Evolutionary conservation across 2,113 vertebrate genomes (phyloP), one percentile per base, ranked within the genome.

Genomic region (Urocitellus parryii): DNA sequence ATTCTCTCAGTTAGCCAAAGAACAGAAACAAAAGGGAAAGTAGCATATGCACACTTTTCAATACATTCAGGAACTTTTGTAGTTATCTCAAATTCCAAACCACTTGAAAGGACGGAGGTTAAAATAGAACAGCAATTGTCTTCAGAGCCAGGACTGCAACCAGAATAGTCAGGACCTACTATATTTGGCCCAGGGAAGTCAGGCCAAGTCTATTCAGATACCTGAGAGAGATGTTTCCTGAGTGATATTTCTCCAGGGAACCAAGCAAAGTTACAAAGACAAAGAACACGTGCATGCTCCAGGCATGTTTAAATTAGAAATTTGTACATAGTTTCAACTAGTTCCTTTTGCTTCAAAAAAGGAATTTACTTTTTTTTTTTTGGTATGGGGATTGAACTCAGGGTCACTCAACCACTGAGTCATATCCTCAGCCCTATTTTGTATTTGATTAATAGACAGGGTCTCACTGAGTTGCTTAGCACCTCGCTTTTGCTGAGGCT

Each of bases 31-130:
- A 98, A 98, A 97, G 93, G 34, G 95, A 93, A 97, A 97, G 97
- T 77, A 83, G 88, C 68, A 92, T 95, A 93, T 96, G 89, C 67
- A 84, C 73, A 91, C 91, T 97, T 98, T 98, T 97, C 96, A 98
- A 93, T 77, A 65, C 95, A 94, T 68, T 9, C 18, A 80, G 76
- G 84, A 95, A 97, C 83, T 94, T 58, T 48, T 94, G 39, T 87
- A 92, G 97, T 97, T 94, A 92, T 98, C 98, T 98, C 95, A 97
- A 97, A 95, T 98, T 98, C 95, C 94, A 94, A 87, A 96, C 87
- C 90, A 81, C 91, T 97, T 95, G 90, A 97, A 98, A 97, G 92
- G 93, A 97, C 95, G 96, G 94, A 97, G 94, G 67, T 95, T 97
- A 96, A 95, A 98, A 97, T 93, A 97, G 91, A 96, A 92, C 39